Base-by-base conservation (phyloP, 2,113 vertebrate species). In the Cranoglanis bouderius region DNA sequence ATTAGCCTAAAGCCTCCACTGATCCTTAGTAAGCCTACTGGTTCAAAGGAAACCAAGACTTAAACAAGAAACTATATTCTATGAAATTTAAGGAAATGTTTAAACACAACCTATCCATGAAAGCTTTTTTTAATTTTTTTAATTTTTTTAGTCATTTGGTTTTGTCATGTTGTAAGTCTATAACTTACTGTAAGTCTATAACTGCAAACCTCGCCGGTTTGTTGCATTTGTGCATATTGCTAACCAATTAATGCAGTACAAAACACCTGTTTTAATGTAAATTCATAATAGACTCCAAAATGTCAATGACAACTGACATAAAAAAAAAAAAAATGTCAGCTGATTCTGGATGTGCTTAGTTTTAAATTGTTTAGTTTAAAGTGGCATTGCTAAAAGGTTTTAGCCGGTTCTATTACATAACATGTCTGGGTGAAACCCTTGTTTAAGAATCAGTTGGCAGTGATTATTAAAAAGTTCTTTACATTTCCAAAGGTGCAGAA, bases 1-100 rank as follows among this genome's bases (percentile, higher is more conserved):
- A 89, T 78, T 87, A 49, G 84, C 88, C 61, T 65, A 63, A 77
- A 89, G 89, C 83, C 77, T 65, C 49, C 40, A 83, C n/a, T 78
- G 51, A 88, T 70, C 86, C 65, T 55, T 53, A 74, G 61, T 55
- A 59, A 81, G 49, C 49, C 32, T 32, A 43, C 51, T 61, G 1
- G 21, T 80, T 70, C 43, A 87, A 84, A 49, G 82, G 7, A 77
- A 49, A 63, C 65, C 18, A 67, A 72, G 24, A 16, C 14, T 49
- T 55, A 38, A 14, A 86, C 21, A 55, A 46, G 24, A 77, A 55
- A 57, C 38, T 57, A 29, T 40, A 9, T 53, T 16, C 32, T 75
- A 24, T 55, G 29, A 51, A 51, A 43, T 29, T 49, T 26, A 13
- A 83, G 82, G 21, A 19, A 51, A 53, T 14, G 9, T 14, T n/a